phyloP scores from a whole-genome alignment of 2,113 vertebrate species.

The Acrocephalus kingi region DNA sequence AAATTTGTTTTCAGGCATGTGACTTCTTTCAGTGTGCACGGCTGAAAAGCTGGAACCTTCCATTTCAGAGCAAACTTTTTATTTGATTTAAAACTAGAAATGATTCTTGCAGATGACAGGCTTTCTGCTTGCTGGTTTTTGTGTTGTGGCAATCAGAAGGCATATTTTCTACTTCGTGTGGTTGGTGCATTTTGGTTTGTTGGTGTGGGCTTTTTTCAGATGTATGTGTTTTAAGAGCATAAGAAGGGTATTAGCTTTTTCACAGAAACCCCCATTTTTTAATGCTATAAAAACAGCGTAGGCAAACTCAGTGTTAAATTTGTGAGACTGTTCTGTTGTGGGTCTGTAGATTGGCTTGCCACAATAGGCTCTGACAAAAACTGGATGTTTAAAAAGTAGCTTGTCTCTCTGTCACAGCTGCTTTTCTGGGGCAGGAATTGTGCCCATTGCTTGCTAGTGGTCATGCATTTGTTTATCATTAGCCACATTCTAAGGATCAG shows the following conservation, averaged over 20 bases:
- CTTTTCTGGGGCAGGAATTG: background rate
- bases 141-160: background rate
- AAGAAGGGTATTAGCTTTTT: background rate
- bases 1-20: background rate
- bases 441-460: background rate
- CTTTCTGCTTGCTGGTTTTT: background rate
- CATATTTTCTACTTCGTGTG: fast-evolving
- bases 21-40: background rate
- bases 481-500: background rate
- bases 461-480: background rate
- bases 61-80: background rate
- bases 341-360: background rate
- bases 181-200: background rate
- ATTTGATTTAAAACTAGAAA: background rate
- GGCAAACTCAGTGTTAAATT: background rate
- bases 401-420: background rate
- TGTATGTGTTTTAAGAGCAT: fast-evolving
- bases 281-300: background rate
- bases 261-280: background rate
- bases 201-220: background rate
- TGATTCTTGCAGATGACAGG: background rate
- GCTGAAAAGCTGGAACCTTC: background rate
- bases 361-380: background rate
- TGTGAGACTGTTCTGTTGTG: background rate
- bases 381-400: background rate